Conservation (phyloP, 1,140 invertebrate genomes). For the Drosophila carrolli region DNA sequence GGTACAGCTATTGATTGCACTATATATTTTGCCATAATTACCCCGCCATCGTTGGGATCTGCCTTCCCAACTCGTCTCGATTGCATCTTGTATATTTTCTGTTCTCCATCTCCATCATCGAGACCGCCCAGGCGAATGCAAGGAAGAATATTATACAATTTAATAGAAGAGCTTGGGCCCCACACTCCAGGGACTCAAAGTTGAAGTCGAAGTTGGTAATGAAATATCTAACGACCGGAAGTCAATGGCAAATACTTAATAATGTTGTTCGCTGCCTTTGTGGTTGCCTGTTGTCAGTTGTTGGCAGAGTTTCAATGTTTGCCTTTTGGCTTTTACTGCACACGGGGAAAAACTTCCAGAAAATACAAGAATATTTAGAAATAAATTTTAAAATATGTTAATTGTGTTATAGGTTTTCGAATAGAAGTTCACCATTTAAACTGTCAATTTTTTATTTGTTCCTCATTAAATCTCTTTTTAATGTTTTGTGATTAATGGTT, state of each 20-base stretch:
- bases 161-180: conserved; percentile 44
- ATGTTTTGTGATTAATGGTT: too few species aligned
- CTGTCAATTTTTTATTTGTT: too few species aligned
- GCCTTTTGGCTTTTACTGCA: conserved; percentile 40
- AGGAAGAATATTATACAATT: conserved; percentile 53
- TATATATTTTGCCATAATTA: conserved; percentile 45
- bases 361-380: not conserved
- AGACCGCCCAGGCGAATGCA: conserved; percentile 28
- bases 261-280: conserved; percentile 72
- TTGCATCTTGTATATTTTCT: conserved; percentile 34
- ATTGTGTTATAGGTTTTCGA: too few species aligned
- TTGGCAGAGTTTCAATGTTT: conserved; percentile 24
- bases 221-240: conserved; percentile 83
- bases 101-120: not conserved
- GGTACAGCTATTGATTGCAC: conserved; percentile 43
- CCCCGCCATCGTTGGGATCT: conserved; percentile 18
- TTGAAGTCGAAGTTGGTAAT: conserved; percentile 70
- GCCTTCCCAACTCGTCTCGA: conserved; percentile 37
- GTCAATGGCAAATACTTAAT: conserved; percentile 82
- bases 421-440: too few species aligned
- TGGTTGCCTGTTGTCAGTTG: conserved; percentile 50
- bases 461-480: too few species aligned
- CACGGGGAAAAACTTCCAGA: not conserved
- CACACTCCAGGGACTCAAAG: conserved; percentile 15
- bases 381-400: too few species aligned